phyloP scores from a whole-genome alignment of 35 echinoderm and acorn worm species.

The Diadema setosum region DNA sequence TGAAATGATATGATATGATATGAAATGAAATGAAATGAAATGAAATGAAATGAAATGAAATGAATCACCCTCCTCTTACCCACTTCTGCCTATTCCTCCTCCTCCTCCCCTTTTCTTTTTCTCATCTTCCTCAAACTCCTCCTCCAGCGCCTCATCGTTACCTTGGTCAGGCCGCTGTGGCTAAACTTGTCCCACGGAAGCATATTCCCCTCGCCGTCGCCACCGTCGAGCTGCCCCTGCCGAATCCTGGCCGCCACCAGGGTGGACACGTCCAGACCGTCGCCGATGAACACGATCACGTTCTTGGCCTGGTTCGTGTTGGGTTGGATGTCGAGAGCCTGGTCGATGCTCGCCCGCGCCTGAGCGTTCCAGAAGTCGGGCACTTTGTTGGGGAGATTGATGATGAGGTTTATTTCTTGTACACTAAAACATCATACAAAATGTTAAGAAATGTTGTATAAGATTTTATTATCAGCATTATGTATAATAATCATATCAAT shows the following conservation, averaged over 20 bases:
- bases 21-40: no score
- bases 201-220: conserved; percentile 19
- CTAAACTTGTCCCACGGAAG: conserved; percentile 57
- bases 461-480: no score
- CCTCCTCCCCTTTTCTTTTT: no score
- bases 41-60: no score
- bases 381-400: conserved; percentile 1
- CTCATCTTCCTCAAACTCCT: no score
- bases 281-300: conserved; percentile 67
- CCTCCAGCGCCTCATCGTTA: background rate
- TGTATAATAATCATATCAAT: no score
- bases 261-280: conserved; percentile 76
- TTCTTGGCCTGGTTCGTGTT: conserved; percentile 76
- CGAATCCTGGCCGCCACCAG: conserved; percentile 57
- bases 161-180: conserved; percentile 60
- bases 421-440: no score
- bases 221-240: conserved; percentile 38
- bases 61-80: no score
- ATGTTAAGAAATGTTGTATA: no score
- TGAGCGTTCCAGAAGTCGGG: conserved; percentile 57
- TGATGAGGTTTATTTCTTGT: no score
- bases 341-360: conserved; percentile 16
- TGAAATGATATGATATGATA: no score
- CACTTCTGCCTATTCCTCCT: no score
- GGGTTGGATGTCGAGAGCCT: background rate